Evolutionary conservation across 1,140 invertebrate genomes (phyloP), one percentile per base, ranked within the genome.

Genomic region (Cardiocondyla obscurior): DNA sequence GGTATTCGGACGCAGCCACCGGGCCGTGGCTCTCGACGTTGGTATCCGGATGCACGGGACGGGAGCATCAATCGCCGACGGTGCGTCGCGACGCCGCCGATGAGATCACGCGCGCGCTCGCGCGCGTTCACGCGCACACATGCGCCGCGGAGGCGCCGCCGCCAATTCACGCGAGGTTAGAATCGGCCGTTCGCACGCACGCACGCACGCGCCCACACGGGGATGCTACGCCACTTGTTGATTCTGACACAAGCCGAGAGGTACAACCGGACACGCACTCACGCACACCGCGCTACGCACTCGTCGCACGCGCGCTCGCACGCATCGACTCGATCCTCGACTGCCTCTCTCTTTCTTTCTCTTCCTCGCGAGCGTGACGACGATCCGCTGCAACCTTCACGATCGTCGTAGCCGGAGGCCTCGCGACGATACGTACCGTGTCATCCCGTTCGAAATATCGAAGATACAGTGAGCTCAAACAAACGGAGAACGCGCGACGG

Each of bases 221-320:
- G 33, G 67, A 69, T 70, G 72, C 62, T 81, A 55, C 44, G 55
- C 79, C 90, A 91, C 90, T 91, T 91, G 90, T 91, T 91, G 90
- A 91, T 91, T 90, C 85, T 84, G 87, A 81, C 87, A 86, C 87
- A 86, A 88, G 69, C 53, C 81, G 25, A 82, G 53, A 64, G 70
- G 62, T 65, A 82, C 36, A 51, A 53, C 73, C 79, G 44, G 46
- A 44, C 57, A 46, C 81, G 44, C 62, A 42, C 36, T 58, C 44
- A 49, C 39, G 72, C 44, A 62, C 60, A 30, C 28, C 33, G 8
- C 12, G 53, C 65, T 12, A 39, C 62, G 33, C 62, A 22, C 74
- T 30, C 33, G 25, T 28, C 79, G 42, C 69, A 36, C 30, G 57
- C 79, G 49, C 65, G 44, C 30, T 25, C 30, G 39, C 55, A 46